A percentile compares a stretch with the other conserved stretches of the same genome.
phyloP scores from a whole-genome alignment of 92 coral and sea anemone species.

The Parazoanthus swiftii region DNA sequence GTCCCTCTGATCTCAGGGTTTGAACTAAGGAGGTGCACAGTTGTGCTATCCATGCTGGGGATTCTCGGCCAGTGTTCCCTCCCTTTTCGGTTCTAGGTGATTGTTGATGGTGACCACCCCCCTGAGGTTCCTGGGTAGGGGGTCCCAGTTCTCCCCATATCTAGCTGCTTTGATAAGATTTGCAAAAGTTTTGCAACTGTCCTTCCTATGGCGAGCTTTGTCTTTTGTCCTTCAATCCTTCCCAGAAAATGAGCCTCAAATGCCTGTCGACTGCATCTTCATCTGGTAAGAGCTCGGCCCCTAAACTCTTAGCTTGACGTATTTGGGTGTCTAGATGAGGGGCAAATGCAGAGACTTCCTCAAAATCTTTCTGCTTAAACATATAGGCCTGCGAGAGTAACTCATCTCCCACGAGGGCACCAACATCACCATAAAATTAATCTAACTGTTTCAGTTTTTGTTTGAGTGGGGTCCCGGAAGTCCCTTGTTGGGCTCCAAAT shows the following conservation, averaged over 20 bases:
- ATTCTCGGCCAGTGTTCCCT: too few species aligned
- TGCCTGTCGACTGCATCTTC: slow-evolving; percentile 43
- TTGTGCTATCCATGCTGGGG: too few species aligned
- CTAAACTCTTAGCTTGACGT: slow-evolving; percentile 33
- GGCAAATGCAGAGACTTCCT: slow-evolving; percentile 54
- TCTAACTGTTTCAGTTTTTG: slow-evolving; percentile 39
- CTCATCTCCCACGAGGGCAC: slow-evolving; percentile 33
- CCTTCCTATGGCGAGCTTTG: slow-evolving; percentile 56
- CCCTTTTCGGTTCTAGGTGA: too few species aligned
- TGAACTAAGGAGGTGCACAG: too few species aligned
- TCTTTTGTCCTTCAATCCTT: slow-evolving; percentile 37
- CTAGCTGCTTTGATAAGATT: slow-evolving; percentile 54
- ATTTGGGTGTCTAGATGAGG: slow-evolving; percentile 57
- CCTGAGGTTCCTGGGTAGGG: too few species aligned
- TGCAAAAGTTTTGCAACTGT: slow-evolving; percentile 13
- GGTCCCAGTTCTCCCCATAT: slow-evolving; percentile 47
- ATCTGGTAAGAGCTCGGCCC: slow-evolving; percentile 50
- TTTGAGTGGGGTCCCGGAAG: not conserved
- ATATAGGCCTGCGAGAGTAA: slow-evolving; percentile 37
- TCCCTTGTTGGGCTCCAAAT: slow-evolving; percentile 20
- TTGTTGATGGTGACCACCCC: too few species aligned
- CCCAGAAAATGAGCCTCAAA: too few species aligned
- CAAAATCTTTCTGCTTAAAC: slow-evolving; percentile 33
- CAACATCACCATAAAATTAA: slow-evolving; percentile 52
- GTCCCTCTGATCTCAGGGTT: too few species aligned